Evolutionary conservation across 2,888 invertebrate species (phyloP).

Genomic region (Mythimna lalbum): DNA sequence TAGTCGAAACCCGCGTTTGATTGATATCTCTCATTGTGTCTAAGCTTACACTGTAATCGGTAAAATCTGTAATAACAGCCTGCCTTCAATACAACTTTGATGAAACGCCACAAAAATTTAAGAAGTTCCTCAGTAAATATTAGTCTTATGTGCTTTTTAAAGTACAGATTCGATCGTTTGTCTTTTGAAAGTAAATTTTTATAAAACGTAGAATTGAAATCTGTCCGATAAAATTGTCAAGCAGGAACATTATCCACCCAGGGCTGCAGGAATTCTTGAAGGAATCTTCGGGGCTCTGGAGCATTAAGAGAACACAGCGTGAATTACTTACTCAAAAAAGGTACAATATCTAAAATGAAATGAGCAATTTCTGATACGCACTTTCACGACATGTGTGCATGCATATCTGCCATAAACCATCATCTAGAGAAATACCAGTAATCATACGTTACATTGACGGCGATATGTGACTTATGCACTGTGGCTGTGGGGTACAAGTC

Average conservation of each 20-base stretch:
- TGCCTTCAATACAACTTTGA: slow-evolving; percentile 29
- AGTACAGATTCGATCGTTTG: background rate
- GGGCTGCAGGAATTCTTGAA: too few relatives aligned
- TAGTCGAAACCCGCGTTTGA: slow-evolving; percentile 61
- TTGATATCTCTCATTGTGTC: slow-evolving; percentile 62
- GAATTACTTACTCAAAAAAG: too few relatives aligned
- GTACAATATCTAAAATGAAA: background rate
- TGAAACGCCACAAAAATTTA: slow-evolving; percentile 14
- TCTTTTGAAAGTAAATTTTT: background rate
- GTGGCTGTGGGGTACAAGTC: background rate
- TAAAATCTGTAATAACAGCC: slow-evolving; percentile 39
- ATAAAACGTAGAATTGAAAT: background rate
- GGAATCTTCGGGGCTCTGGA: too few relatives aligned
- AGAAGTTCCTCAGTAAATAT: background rate
- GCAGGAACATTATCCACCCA: slow-evolving; percentile 9
- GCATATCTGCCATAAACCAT: slow-evolving; percentile 5
- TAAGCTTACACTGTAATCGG: slow-evolving; percentile 48
- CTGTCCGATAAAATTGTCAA: slow-evolving; percentile 1
- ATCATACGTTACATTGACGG: background rate
- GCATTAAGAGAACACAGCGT: too few relatives aligned
- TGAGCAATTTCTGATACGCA: slow-evolving; percentile 22
- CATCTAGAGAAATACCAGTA: slow-evolving; percentile 18
- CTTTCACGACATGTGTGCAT: slow-evolving; percentile 19
- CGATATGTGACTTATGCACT: background rate
- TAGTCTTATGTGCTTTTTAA: slow-evolving; percentile 5